These are phyloP conservation scores for Dipodomys spectabilis DNA, from an alignment of 2,113 vertebrate genomes.

Conservation along the genomic window DNA sequence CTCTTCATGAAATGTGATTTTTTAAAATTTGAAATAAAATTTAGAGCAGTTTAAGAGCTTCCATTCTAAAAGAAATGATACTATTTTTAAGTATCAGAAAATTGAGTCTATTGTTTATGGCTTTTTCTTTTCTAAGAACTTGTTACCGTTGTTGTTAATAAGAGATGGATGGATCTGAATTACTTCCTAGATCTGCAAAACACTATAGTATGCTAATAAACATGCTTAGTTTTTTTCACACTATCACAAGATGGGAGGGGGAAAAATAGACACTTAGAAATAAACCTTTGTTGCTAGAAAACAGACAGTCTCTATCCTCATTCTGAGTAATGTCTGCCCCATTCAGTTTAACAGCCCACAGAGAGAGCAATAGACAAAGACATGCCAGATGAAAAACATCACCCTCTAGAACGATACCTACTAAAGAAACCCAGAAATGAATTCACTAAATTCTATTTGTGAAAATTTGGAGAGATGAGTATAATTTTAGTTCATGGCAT, in stretches of 20 bases:
- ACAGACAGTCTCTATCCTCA: conserved; percentile 89
- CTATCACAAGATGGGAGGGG: conserved; percentile 63
- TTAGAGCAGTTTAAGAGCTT: conserved; percentile 18
- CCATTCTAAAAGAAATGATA: conserved; percentile 3
- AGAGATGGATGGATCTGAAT: conserved; percentile 3
- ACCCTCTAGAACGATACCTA: conserved; percentile 82
- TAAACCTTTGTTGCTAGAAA: conserved; percentile 87
- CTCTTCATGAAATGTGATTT: not conserved
- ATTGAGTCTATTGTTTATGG: conserved; percentile 30
- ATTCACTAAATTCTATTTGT: conserved; percentile 75
- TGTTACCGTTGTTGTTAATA: not conserved
- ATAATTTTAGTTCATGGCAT: not conserved
- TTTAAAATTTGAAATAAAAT: not conserved
- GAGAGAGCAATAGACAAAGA: conserved; percentile 87
- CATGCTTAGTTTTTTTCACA: conserved; percentile 67
- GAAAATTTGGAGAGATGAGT: conserved; percentile 64
- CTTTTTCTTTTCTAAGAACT: not conserved
- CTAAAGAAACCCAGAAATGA: conserved; percentile 76
- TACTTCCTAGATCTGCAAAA: conserved; percentile 53
- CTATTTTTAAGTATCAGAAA: not conserved
- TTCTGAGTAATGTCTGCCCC: conserved; percentile 93
- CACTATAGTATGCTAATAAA: conserved; percentile 64
- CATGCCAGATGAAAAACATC: conserved; percentile 92
- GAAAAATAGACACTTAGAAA: conserved; percentile 86
- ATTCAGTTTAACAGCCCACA: conserved; percentile 86